Conservation (phyloP, 2,113 vertebrate species). For the Collichthys lucidus region DNA sequence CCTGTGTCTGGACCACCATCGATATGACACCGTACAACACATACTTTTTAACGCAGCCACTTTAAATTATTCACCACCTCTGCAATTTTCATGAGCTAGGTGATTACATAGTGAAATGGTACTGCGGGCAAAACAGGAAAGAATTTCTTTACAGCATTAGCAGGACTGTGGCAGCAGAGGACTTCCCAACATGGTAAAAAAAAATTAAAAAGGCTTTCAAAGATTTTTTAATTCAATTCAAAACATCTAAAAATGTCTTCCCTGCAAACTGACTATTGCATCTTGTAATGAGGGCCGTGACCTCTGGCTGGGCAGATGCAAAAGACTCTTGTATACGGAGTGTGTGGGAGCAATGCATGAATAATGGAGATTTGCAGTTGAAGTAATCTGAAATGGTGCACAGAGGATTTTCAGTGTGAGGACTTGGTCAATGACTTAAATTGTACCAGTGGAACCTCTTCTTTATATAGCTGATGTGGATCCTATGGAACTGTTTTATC, state of each 20-base stretch:
- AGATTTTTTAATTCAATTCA: conserved; percentile 47
- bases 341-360: conserved; percentile 56
- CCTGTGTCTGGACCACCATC: conserved; percentile 54
- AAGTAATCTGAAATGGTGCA: conserved; percentile 46
- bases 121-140: conserved; percentile 79
- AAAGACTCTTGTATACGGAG: conserved; percentile 23
- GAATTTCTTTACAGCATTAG: conserved; percentile 63
- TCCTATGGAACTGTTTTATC: not conserved
- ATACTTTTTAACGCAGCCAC: conserved; percentile 77
- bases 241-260: conserved; percentile 54
- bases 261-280: conserved; percentile 32
- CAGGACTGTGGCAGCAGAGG: conserved; percentile 21
- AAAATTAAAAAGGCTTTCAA: not conserved
- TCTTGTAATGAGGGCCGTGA: conserved; percentile 68
- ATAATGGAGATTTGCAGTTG: conserved; percentile 55
- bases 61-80: conserved; percentile 82
- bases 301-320: conserved; percentile 56
- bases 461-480: not conserved
- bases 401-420: conserved; percentile 50
- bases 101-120: conserved; percentile 83
- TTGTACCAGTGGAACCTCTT: conserved; percentile 22
- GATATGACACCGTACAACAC: conserved; percentile 76
- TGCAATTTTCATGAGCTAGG: conserved; percentile 83
- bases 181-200: conserved; percentile 42
- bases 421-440: conserved; percentile 37